Evolutionary conservation across 2,797 vertebrate genomes (phyloP), one percentile per base, ranked within the genome.

Genomic region (Enteromius mattozi): DNA sequence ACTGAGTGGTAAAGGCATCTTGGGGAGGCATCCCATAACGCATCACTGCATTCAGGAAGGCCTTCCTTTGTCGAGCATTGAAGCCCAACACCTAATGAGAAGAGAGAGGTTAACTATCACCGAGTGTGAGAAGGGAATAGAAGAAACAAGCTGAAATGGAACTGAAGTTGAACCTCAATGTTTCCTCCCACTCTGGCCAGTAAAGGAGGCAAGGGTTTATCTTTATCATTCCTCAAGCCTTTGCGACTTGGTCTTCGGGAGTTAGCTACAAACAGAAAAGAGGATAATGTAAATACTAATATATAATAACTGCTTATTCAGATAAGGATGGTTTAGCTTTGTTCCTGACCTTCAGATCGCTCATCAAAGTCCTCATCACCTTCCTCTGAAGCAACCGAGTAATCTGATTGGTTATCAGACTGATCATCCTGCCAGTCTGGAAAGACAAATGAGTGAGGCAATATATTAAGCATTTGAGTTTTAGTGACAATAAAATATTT

Each of bases 381-480:
- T 92, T 99, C 98, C 93, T 99, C 98, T 42, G 98, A 99, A 63
- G 97, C 97, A 94, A 99, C 98, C 0, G 98, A 99, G 89, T 99
- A 99, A 92, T 99, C 98, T 6, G 98, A 99, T 90, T 99, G 97
- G 95, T 99, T 99, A 92, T 99, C 98, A 35, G 98, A 99, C 92
- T 99, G 98, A 93, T 99, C 98, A 92, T 99, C 98, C 93, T 99
- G 98, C 98, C 98, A 99, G 93, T 99, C 98, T 99, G 92, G 90
- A 51, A 80, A 90, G 1, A 80, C 14, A 89, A 49, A 89, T 49
- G 86, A 16, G 33, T n/a, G 76, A 30, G 63, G 66, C 79, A 24
- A 87, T n/a, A 78, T 42, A 35, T 59, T 3, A 9, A 75, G 75
- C 12, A 63, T 40, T 30, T 33, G 5, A 78, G 63, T 61, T 84